These are phyloP conservation scores for Bombus superbus DNA, from an alignment of 1,140 invertebrate genomes.

Conservation along the genomic window DNA sequence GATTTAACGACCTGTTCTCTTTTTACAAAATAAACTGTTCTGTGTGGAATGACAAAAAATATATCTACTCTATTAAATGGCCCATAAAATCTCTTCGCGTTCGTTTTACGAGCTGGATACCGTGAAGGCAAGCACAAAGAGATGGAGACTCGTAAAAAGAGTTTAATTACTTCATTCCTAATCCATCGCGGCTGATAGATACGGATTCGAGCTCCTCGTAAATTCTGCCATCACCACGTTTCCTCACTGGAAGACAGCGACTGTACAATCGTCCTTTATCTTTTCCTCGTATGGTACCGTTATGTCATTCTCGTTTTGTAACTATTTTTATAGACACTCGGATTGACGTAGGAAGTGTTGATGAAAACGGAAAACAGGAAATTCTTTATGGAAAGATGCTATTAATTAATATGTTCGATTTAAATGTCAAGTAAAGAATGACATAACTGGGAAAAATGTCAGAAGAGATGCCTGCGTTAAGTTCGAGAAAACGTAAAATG, in stretches of 20 bases:
- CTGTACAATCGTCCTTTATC: neutral
- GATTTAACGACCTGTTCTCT: neutral
- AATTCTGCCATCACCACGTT: neutral
- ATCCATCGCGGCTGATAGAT: constrained; percentile 28
- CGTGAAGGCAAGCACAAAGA: neutral
- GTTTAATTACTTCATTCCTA: constrained; percentile 37
- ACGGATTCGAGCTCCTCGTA: neutral
- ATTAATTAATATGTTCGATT: neutral
- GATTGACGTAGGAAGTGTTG: neutral
- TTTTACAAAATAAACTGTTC: neutral
- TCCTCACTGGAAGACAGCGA: neutral
- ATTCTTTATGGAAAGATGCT: neutral
- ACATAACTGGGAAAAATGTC: neutral
- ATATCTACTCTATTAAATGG: neutral
- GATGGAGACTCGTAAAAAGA: constrained; percentile 3
- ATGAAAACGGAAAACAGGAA: neutral
- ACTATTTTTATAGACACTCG: neutral
- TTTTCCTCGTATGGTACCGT: neutral
- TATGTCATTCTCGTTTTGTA: neutral
- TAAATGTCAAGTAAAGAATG: no score
- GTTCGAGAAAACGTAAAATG: no score
- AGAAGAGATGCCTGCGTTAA: neutral
- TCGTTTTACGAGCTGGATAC: constrained; percentile 23
- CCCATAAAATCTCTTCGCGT: constrained; percentile 22
- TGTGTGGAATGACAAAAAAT: neutral